phyloP scores from a whole-genome alignment of 2,888 invertebrate genomes.

The Caenorhabditis parvicauda region DNA sequence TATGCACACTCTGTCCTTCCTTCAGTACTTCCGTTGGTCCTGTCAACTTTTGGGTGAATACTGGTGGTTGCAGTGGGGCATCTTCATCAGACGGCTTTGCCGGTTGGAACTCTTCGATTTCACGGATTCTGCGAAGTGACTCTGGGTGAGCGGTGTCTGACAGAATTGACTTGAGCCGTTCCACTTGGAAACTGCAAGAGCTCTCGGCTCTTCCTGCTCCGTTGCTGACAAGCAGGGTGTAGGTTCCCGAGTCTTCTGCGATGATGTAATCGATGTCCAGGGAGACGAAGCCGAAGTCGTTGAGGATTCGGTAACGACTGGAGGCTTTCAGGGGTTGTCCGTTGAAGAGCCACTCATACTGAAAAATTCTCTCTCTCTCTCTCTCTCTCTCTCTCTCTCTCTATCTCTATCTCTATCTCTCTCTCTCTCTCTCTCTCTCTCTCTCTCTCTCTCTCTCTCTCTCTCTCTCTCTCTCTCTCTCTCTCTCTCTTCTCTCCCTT shows the following conservation, averaged over 20 bases:
- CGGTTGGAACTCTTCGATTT: conserved; percentile 57
- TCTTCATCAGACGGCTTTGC: conserved; percentile 50
- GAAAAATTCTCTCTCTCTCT: too few species aligned
- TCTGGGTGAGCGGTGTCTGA: conserved; percentile 88
- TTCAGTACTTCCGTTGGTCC: conserved; percentile 78
- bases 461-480: too few species aligned
- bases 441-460: too few species aligned
- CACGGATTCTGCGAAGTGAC: conserved; percentile 77
- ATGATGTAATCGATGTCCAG: conserved; percentile 93
- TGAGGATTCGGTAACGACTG: conserved; percentile 90
- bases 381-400: too few species aligned
- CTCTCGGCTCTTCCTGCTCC: conserved; percentile 79
- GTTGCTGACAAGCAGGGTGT: conserved; percentile 60
- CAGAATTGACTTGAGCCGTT: conserved; percentile 63
- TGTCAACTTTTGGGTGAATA: conserved; percentile 85
- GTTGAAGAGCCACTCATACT: conserved; percentile 94
- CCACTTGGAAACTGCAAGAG: conserved; percentile 76
- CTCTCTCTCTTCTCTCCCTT: too few species aligned
- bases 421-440: too few species aligned
- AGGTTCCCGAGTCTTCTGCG: conserved; percentile 85
- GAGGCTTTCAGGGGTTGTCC: conserved; percentile 75
- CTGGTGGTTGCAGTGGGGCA: conserved; percentile 66
- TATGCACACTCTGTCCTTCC: conserved; percentile 60
- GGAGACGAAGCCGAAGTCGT: conserved; percentile 95
- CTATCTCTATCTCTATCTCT: too few species aligned